phyloP scores from a whole-genome alignment of 2,797 vertebrate genomes.

The Pseudochirops corinnae region DNA sequence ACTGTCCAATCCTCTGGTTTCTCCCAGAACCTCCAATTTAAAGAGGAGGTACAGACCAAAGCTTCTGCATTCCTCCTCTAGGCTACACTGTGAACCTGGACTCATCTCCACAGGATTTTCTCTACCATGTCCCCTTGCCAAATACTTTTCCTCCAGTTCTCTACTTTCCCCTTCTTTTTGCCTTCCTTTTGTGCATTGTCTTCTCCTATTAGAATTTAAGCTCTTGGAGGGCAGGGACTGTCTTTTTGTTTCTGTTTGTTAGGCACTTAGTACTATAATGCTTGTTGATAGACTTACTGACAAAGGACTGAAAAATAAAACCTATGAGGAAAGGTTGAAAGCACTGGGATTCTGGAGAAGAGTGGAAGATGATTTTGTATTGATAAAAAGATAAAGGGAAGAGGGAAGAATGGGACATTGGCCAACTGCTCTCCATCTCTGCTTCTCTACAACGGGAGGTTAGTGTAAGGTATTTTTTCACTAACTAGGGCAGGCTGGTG shows the following conservation, averaged over 20 bases:
- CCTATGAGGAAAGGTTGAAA: neutral
- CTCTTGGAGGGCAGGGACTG: neutral
- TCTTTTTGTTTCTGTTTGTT: neutral
- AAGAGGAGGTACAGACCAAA: neutral
- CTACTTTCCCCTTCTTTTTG: neutral
- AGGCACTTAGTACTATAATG: neutral
- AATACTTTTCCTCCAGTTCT: neutral
- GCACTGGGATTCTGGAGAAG: slow-evolving; percentile 13
- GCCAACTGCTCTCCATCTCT: slow-evolving; percentile 71
- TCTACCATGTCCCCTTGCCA: neutral
- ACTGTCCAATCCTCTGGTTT: neutral
- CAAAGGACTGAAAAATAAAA: neutral
- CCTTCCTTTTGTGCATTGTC: neutral
- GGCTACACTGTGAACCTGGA: neutral
- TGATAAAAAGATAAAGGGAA: neutral
- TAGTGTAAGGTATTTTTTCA: slow-evolving; percentile 68
- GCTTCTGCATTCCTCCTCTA: neutral
- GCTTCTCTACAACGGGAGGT: slow-evolving; percentile 70
- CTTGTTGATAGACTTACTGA: neutral
- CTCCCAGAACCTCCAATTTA: neutral
- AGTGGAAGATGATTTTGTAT: slow-evolving; percentile 18
- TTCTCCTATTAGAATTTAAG: neutral
- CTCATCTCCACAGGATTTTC: neutral
- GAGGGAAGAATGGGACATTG: neutral
- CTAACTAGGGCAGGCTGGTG: neutral